Percentiles rank a stretch among this genome's conserved stretches.
These are phyloP conservation scores for Ploceus nigricollis DNA, from an alignment of 2,113 vertebrate genomes.

Conservation along the genomic window DNA sequence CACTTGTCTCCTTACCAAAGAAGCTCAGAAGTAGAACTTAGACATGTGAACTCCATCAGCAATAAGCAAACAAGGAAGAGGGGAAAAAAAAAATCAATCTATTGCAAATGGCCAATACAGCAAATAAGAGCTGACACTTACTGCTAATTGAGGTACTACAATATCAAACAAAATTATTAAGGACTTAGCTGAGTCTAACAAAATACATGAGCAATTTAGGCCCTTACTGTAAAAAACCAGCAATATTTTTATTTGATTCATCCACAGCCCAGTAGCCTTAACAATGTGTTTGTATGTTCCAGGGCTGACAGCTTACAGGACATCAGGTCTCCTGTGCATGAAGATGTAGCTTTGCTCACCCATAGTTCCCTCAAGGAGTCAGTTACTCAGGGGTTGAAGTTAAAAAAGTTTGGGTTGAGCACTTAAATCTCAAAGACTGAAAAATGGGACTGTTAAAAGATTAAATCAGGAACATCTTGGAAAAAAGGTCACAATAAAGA, in stretches of 20 bases:
- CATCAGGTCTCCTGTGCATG: not conserved
- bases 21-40: not conserved
- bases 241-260: not conserved
- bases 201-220: not conserved
- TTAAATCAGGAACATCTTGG: not conserved
- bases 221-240: not conserved
- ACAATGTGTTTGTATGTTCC: not conserved
- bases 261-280: not conserved
- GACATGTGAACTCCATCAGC: not conserved
- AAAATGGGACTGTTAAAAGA: not conserved
- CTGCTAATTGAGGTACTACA: not conserved
- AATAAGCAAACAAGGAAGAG: not conserved
- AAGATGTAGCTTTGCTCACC: not conserved
- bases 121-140: not conserved
- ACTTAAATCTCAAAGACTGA: not conserved
- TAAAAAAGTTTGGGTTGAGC: not conserved
- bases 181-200: not conserved
- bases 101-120: not conserved
- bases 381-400: not conserved
- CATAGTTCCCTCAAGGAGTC: not conserved
- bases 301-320: not conserved
- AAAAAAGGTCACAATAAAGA: not conserved
- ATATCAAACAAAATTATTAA: not conserved
- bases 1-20: not conserved
- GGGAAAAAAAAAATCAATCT: not conserved